Evolutionary conservation across 2,113 vertebrate species (phyloP).

Genomic region (Callipepla californica): DNA sequence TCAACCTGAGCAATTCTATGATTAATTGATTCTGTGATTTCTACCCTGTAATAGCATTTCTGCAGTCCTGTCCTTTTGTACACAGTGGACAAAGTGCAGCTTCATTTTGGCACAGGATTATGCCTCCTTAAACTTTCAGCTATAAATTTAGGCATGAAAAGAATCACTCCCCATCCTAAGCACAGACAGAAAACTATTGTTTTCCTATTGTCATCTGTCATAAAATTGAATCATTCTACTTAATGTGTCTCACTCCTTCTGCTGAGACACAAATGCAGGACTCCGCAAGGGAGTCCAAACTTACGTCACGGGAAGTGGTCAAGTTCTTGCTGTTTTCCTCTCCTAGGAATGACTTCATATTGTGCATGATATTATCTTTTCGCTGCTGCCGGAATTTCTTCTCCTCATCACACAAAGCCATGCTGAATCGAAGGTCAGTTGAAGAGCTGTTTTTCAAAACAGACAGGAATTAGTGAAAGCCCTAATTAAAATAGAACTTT

Average conservation of each 20-base stretch:
- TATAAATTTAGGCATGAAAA: neutral
- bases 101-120: neutral
- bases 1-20: too few species aligned
- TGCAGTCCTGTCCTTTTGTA: neutral
- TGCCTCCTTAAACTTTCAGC: neutral
- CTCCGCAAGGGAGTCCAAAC: conserved; percentile 14
- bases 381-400: conserved; percentile 88
- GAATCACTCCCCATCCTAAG: neutral
- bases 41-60: neutral
- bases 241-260: neutral
- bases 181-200: neutral
- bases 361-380: conserved; percentile 86
- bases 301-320: conserved; percentile 85
- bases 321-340: conserved; percentile 84
- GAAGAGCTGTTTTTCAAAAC: conserved; percentile 80
- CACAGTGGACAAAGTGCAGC: neutral
- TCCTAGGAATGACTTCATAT: conserved; percentile 88
- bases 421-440: conserved; percentile 92
- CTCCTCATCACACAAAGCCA: conserved; percentile 92
- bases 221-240: neutral
- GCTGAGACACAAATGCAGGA: neutral
- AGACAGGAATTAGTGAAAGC: neutral
- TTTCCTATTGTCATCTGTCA: neutral
- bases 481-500: neutral
- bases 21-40: neutral